A percentile compares a stretch with the other conserved stretches of the same genome.
phyloP scores from a whole-genome alignment of 2,113 vertebrate genomes.

The Ceyx margarethae region DNA sequence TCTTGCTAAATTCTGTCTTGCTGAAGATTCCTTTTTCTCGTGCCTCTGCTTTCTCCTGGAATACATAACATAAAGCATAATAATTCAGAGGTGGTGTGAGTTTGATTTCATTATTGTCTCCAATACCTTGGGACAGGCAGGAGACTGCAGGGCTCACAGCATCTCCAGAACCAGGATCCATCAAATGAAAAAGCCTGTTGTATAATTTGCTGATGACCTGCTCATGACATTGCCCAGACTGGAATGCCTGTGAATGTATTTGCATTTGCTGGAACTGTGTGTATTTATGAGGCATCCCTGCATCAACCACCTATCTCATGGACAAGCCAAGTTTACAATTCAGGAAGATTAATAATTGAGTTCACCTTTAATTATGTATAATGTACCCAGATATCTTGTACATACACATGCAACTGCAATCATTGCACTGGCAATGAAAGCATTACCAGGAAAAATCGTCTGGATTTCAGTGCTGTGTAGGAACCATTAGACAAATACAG shows the following conservation, averaged over 20 bases:
- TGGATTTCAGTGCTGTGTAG: neutral
- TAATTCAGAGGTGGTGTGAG: neutral
- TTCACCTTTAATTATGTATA: neutral
- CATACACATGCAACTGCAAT: neutral
- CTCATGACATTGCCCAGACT: neutral
- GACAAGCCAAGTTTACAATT: neutral
- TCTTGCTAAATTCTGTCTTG: neutral
- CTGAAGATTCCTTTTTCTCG: neutral
- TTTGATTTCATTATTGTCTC: neutral
- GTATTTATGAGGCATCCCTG: neutral
- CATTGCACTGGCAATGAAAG: neutral
- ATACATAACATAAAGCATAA: neutral
- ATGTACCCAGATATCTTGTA: neutral
- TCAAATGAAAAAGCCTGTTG: neutral
- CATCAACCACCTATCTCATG: neutral
- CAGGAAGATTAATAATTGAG: neutral
- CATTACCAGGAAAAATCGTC: neutral
- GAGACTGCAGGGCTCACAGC: neutral
- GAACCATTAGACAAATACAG: neutral
- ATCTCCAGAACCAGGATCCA: neutral
- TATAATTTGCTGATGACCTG: neutral
- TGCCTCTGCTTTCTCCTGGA: neutral
- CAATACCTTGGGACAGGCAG: neutral
- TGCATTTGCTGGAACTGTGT: neutral
- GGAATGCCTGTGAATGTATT: neutral